Base-by-base conservation (phyloP, 2,888 invertebrate species). In the Microdon myrmicae region DNA sequence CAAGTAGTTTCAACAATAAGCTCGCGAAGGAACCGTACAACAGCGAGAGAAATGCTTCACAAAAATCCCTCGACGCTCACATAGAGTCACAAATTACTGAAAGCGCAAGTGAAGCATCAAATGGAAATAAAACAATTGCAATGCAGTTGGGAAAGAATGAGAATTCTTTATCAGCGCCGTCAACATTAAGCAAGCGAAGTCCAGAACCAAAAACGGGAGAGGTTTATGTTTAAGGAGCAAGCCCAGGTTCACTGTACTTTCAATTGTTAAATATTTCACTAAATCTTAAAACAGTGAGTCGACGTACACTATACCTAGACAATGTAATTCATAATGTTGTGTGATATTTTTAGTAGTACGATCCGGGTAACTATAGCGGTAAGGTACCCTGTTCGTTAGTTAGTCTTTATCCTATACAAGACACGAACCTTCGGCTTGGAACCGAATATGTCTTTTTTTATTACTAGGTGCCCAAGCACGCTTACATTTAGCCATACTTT, bases 131-230 rank as follows among this genome's bases (percentile, higher is more conserved):
- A 14, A 54, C 41, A 6, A 51, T n/a, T 19, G 41, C 58, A 2
- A 53, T 38, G 47, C 58, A 51, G 2, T 39, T 26, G 5, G 9
- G 32, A 8, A 26, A 9, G 22, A 44, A 35, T 9, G 70, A 71
- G 48, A 68, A 38, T 20, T 67, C 70, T 10, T 45, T 31, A n/a
- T 78, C 80, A 13, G 77, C 78, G 2, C 77, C 80, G 3, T 74
- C 80, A 8, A 79, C 79, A 10, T 67, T 79, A 59, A 76, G 76
- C 26, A 79, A 79, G 67, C 73, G 73, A 54, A 74, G 71, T 45
- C 74, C 78, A 1, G 79, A 80, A 58, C 69, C 72, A 6, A 77
- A 79, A 64, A 77, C 76, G 7, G 78, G 79, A 9, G 79, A 79
- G 60, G 79, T 79, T 31, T 79, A 79, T 70, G 79, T 79, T 10